Evolutionary conservation across 2,888 invertebrate genomes (phyloP).

Genomic region (Gastrophysa polygoni): DNA sequence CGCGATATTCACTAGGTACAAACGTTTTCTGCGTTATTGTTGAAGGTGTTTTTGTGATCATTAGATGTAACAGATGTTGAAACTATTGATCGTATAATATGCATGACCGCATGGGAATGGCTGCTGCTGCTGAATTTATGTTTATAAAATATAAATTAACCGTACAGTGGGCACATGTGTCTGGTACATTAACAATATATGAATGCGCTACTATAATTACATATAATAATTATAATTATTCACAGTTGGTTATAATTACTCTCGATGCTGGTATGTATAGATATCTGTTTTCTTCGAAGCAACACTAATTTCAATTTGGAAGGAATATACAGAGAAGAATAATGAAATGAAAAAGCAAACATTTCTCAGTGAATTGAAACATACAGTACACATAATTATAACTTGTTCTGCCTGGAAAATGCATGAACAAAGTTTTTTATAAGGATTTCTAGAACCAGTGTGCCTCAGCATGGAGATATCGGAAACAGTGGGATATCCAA

Average conservation of each 20-base stretch:
- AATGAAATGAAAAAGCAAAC: too few species aligned
- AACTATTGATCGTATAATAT: not conserved
- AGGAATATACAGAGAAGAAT: too few species aligned
- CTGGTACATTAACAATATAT: not conserved
- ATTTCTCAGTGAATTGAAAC: too few species aligned
- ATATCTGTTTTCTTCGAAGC: too few species aligned
- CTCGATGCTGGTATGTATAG: not conserved
- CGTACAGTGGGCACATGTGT: not conserved
- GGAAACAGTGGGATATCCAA: too few species aligned
- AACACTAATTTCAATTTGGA: too few species aligned
- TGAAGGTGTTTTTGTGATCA: not conserved
- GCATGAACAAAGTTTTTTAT: too few species aligned
- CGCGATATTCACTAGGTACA: too few species aligned
- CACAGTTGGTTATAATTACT: not conserved
- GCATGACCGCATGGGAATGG: not conserved
- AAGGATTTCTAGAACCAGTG: too few species aligned
- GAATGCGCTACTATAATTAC: not conserved
- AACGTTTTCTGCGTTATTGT: not conserved
- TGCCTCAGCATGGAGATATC: too few species aligned
- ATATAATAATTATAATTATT: not conserved
- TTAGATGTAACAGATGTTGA: not conserved
- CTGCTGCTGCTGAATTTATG: not conserved
- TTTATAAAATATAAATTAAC: conserved; percentile 1
- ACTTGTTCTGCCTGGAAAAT: too few species aligned
- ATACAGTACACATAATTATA: too few species aligned